Conservation (phyloP, 2,113 vertebrate genomes). For the Galbula dea region DNA sequence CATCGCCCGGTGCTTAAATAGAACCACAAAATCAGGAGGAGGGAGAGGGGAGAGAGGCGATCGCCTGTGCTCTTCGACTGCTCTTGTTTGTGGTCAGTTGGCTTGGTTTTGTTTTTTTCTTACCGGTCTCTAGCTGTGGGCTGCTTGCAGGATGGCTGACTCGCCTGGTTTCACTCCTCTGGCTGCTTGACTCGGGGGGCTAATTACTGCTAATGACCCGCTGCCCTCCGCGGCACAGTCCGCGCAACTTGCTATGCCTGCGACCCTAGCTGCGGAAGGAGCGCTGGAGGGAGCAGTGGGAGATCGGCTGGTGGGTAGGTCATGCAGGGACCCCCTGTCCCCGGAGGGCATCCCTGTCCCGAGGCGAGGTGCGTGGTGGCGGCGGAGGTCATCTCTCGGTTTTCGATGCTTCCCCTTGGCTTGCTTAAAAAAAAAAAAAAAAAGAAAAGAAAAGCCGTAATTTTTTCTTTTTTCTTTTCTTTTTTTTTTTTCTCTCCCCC, state of each 20-base stretch:
- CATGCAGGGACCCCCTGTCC: not conserved
- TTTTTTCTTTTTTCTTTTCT: too few relatives aligned
- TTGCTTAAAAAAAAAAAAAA: too few relatives aligned
- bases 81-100: too few relatives aligned
- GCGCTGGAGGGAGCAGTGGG: not conserved
- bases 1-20: not conserved
- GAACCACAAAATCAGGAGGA: not conserved
- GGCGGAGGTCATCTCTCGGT: not conserved
- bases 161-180: not conserved
- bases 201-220: not conserved
- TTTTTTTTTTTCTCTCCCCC: too few relatives aligned
- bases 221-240: not conserved
- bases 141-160: not conserved
- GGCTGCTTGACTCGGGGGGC: not conserved
- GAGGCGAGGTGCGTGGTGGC: not conserved
- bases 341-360: not conserved
- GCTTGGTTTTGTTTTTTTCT: not conserved
- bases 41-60: not conserved
- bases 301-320: not conserved
- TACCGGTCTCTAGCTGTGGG: not conserved
- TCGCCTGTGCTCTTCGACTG: not conserved
- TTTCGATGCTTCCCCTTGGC: not conserved
- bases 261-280: not conserved
- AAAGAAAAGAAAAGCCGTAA: too few relatives aligned
- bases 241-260: not conserved